These are phyloP conservation scores for Melanaphis sacchari DNA, from an alignment of 1,140 invertebrate species.

Conservation along the genomic window DNA sequence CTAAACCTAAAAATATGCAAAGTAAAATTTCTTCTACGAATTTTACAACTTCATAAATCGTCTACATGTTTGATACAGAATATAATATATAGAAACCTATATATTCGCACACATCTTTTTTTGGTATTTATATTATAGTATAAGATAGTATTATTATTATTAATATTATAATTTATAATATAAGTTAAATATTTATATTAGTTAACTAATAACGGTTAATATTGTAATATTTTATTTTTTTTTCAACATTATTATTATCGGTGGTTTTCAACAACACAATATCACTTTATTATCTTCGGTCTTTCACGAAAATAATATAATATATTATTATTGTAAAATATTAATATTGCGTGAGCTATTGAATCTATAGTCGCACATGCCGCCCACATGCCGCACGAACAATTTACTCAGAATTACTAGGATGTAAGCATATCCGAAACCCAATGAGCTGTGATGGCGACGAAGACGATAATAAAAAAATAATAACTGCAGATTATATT, in stretches of 20 bases:
- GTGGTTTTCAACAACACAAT: background rate
- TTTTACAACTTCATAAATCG: background rate
- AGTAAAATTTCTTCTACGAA: background rate
- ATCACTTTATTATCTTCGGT: background rate
- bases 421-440: background rate
- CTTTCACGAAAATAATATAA: background rate
- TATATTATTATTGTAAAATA: background rate
- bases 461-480: background rate
- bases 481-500: background rate
- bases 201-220: background rate
- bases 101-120: too few relatives aligned
- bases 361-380: background rate
- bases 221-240: background rate
- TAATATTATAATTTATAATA: background rate
- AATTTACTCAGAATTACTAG: background rate
- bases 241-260: background rate
- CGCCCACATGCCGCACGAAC: background rate
- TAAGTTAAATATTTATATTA: background rate
- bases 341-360: background rate
- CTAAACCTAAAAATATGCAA: too few relatives aligned
- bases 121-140: background rate
- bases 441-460: background rate
- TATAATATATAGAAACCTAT: background rate
- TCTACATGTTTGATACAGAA: background rate
- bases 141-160: background rate